A percentile compares a stretch with the other conserved stretches of the same genome.
phyloP scores from a whole-genome alignment of 2,888 invertebrate species.

The Xestoiulus laeticollis region DNA sequence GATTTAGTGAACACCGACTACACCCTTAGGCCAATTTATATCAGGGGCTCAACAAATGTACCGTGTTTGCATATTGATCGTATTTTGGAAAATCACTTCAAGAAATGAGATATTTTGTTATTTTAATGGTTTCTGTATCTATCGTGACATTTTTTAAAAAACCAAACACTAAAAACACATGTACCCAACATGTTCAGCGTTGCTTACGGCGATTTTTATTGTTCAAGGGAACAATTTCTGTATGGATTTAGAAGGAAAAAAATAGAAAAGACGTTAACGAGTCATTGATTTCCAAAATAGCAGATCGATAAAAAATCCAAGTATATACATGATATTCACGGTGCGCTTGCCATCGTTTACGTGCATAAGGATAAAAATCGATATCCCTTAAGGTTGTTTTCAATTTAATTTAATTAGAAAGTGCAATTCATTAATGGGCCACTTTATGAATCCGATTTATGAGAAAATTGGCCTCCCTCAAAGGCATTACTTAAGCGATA shows the following conservation, averaged over 20 bases:
- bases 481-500: not conserved
- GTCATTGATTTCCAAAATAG: not conserved
- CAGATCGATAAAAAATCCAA: not conserved
- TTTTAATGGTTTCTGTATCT: not conserved
- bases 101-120: not conserved
- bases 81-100: not conserved
- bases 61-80: not conserved
- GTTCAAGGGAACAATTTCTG: not conserved
- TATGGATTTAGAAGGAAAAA: not conserved
- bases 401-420: constrained; percentile 1
- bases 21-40: not conserved
- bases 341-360: not conserved
- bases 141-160: not conserved
- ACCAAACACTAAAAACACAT: no score
- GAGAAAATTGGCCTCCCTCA: not conserved
- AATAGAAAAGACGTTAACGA: not conserved
- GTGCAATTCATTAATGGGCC: not conserved
- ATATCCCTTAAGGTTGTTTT: not conserved
- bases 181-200: not conserved
- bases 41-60: not conserved
- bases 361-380: constrained; percentile 1
- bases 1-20: not conserved
- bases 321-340: not conserved
- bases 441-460: constrained; percentile 7
- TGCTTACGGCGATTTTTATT: not conserved